phyloP scores from a whole-genome alignment of 2,888 invertebrate genomes.

The Drosophila percnosoma region DNA sequence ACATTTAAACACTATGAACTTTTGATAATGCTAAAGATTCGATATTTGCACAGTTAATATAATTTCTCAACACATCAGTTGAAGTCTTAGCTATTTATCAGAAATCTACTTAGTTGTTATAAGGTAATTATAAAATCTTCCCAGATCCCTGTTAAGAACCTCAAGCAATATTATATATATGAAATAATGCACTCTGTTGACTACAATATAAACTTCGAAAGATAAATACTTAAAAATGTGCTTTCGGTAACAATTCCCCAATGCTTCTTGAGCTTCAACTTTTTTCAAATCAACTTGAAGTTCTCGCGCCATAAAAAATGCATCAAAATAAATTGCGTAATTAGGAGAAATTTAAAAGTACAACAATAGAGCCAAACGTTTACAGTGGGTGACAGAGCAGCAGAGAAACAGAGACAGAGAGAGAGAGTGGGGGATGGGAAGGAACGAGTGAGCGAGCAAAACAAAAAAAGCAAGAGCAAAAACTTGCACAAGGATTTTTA shows the following conservation, averaged over 20 bases:
- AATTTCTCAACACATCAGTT: background rate
- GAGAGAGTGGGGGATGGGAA: background rate
- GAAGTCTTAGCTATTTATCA: background rate
- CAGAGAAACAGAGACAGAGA: background rate
- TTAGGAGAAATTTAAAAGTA: conserved; percentile 71
- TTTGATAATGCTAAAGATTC: background rate
- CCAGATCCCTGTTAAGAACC: background rate
- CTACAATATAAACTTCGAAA: background rate
- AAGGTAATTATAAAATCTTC: background rate
- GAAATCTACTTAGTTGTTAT: background rate
- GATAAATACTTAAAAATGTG: background rate
- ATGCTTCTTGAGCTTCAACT: conserved; percentile 10
- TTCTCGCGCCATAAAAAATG: conserved; percentile 63
- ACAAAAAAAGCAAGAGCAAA: conserved; percentile 59
- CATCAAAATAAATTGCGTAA: conserved; percentile 69
- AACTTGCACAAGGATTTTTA: conserved; percentile 80
- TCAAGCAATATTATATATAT: background rate
- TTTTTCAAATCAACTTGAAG: conserved; percentile 29
- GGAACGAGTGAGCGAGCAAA: conserved; percentile 41
- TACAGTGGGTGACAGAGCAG: background rate
- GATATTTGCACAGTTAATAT: background rate
- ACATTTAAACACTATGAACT: background rate
- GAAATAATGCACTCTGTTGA: background rate
- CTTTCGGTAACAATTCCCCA: conserved; percentile 8
- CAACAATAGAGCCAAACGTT: conserved; percentile 47